Evolutionary conservation across 2,797 vertebrate genomes (phyloP), one percentile per base, ranked within the genome.

Genomic region (Chelmon rostratus): DNA sequence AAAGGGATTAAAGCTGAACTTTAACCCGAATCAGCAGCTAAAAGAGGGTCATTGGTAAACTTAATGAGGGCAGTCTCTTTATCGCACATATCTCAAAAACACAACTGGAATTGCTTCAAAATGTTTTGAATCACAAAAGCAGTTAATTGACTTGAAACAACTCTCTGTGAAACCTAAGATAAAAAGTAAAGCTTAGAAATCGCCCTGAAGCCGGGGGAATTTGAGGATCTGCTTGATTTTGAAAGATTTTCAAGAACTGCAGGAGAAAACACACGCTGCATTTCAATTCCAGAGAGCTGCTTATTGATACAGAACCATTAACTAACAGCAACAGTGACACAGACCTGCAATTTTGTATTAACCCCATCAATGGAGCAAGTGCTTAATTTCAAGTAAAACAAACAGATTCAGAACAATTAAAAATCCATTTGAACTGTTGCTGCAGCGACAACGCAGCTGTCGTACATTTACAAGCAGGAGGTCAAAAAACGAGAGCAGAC

Each of bases 1-100:
- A n/a, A 84, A 81, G 82, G 88, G 89, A 90, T 93, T 93, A 89
- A 86, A 85, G 65, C 28, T 73, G 82, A 92, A 89, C 87, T 85
- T 82, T 88, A 77, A 86, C 86, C 83, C 8, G 10, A 78, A 86
- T 88, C 76, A 79, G 65, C 75, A 68, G 78, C 78, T 72, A n/a
- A 80, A 88, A 89, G 74, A 81, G 58, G 87, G 84, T 88, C 82
- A 85, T 4, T 69, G 68, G 62, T 56, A 62, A 85, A 82, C 88
- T 87, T 90, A 91, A 90, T 91, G 87, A 90, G 87, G 85, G 73
- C 76, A 66, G 63, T 44, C 15, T 73, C 63, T 85, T 67, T 85
- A 85, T 83, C 71, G 8, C 37, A 40, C 73, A 33, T 23, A 83
- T 87, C 84, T 88, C 2, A 0, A 69, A 86, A 88, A 89, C 70